phyloP scores from a whole-genome alignment of 2,888 invertebrate genomes.

The Nomada ruficornis region DNA sequence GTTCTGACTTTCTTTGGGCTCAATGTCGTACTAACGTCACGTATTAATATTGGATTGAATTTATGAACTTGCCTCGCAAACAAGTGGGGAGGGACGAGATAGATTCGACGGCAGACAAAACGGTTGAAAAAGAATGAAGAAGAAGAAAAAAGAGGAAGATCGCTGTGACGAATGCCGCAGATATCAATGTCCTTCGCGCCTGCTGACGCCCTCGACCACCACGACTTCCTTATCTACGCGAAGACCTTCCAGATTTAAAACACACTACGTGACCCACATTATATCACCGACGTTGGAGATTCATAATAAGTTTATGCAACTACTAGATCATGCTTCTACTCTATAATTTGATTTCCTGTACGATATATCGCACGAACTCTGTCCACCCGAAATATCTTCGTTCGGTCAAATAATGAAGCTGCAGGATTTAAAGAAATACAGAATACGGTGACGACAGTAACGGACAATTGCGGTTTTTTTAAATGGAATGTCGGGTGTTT shows the following conservation, averaged over 20 bases:
- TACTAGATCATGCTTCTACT: too few relatives aligned
- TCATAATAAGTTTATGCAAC: too few relatives aligned
- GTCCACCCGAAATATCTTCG: too few relatives aligned
- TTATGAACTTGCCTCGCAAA: conserved; percentile 65
- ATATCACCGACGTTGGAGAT: background rate
- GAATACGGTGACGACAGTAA: too few relatives aligned
- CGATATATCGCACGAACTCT: background rate
- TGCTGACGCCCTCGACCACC: conserved; percentile 60
- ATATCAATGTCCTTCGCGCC: conserved; percentile 57
- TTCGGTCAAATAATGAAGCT: too few relatives aligned
- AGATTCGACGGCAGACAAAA: conserved; percentile 13
- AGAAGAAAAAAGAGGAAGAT: conserved; percentile 8
- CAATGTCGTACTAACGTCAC: conserved; percentile 41
- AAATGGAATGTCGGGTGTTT: too few relatives aligned
- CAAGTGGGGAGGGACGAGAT: conserved; percentile 25
- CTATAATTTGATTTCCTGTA: too few relatives aligned
- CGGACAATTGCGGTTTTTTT: too few relatives aligned
- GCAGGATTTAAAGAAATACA: too few relatives aligned
- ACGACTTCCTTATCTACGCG: conserved; percentile 56
- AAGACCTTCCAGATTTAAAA: conserved; percentile 29
- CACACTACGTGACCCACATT: conserved; percentile 23
- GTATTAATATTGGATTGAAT: conserved; percentile 41
- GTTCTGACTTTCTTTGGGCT: background rate
- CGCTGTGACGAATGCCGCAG: conserved; percentile 35
- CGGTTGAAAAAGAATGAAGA: background rate